Base-by-base conservation (phyloP, 2,113 vertebrate genomes). In the Equus quagga region DNA sequence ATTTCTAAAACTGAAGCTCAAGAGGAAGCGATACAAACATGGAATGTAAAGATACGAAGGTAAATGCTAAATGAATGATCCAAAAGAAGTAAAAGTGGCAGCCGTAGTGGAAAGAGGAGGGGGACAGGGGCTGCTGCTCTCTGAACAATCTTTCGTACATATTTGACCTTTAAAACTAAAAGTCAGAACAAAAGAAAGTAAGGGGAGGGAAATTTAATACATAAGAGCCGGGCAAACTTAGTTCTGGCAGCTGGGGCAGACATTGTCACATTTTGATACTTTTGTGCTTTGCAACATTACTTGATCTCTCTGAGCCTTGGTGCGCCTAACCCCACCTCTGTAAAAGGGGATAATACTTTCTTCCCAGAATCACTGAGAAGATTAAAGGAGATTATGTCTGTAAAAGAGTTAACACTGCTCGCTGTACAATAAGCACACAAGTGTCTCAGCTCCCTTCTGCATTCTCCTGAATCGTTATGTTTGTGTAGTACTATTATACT, bases 1-100 rank as follows among this genome's bases (percentile, higher is more conserved):
- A 80, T 97, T 65, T 64, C 73, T 76, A 81, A 95, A 81, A 46
- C 6, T 56, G 24, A 41, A 90, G 90, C 56, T 65, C 23, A 60
- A 86, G 60, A 64, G 33, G 24, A 86, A 91, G n/a, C 23, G 36
- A 28, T 31, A 18, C 26, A 91, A 82, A 62, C 5, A 51, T 18
- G 62, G 36, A 6, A 56, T n/a, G 13, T 49, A 12, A 65, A 80
- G 23, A 90, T 58, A 23, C 26, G 14, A 92, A 44, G 8, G 24
- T 51, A 49, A 70, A 82, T 15, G 17, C 24, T 56, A 21, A 70
- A 70, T 14, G 7, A 58, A 79, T 46, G 21, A 54, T 13, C 33
- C 46, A 26, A 83, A 60, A 82, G 56, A 81, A 49, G 2, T 17
- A 83, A 24, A 60, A 72, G 54, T 13, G 10, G 51, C 46, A 5